Conservation (phyloP, 2,888 invertebrate genomes). For the Alloscopus bannaensis region DNA sequence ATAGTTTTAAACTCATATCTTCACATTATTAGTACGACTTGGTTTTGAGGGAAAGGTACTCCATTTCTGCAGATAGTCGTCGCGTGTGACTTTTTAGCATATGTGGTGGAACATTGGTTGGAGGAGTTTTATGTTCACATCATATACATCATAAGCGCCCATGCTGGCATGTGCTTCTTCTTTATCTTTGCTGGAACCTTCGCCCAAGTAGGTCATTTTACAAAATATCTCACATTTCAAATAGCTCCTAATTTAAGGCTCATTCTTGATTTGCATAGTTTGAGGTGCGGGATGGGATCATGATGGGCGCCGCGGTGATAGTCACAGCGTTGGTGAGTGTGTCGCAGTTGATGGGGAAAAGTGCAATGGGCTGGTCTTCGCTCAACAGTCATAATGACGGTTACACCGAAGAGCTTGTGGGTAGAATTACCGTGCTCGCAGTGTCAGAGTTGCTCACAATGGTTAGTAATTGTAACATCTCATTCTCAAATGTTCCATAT, state of each 20-base stretch:
- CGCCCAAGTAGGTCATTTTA: slow-evolving; percentile 20
- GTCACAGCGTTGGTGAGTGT: slow-evolving; percentile 10
- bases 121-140: background rate
- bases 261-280: slow-evolving; percentile 32
- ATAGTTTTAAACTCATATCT: too few species aligned
- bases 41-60: background rate
- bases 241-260: background rate
- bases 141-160: background rate
- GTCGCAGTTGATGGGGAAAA: background rate
- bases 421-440: background rate
- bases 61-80: slow-evolving; percentile 18
- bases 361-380: too few species aligned
- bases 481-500: background rate
- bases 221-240: background rate
- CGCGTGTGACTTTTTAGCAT: slow-evolving; percentile 28
- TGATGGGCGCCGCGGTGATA: slow-evolving; percentile 28
- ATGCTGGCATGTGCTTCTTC: background rate
- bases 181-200: slow-evolving; percentile 35
- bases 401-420: background rate
- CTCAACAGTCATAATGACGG: background rate
- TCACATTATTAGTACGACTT: too few species aligned
- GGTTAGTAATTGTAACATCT: background rate
- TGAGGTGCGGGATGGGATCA: slow-evolving; percentile 41
- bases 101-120: slow-evolving; percentile 1
- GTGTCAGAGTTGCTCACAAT: slow-evolving; percentile 14